These are phyloP conservation scores for Pygoscelis antarcticus DNA, from an alignment of 2,113 vertebrate genomes.

Conservation along the genomic window DNA sequence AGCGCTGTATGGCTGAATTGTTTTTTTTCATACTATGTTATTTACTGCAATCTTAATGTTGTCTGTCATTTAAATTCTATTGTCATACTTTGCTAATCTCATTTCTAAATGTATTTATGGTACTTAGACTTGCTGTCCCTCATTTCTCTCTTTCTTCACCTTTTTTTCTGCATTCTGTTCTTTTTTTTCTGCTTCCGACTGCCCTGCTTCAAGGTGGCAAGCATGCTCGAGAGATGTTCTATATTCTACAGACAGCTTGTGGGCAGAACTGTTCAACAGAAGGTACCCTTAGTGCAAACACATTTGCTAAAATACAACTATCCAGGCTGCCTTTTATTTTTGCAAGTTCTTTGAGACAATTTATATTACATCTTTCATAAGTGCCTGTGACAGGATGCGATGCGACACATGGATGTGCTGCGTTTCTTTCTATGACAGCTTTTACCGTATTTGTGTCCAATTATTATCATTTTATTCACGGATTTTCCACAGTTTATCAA, in stretches of 20 bases:
- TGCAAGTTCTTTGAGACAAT: conserved; percentile 69
- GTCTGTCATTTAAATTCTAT: conserved; percentile 84
- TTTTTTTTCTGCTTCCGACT: conserved; percentile 85
- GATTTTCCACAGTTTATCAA: conserved; percentile 57
- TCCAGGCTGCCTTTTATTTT: conserved; percentile 77
- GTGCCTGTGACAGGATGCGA: conserved; percentile 76
- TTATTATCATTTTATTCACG: conserved; percentile 67
- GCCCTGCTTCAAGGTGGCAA: conserved; percentile 95
- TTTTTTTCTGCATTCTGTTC: conserved; percentile 82
- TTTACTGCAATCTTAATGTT: conserved; percentile 80
- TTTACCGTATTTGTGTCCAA: conserved; percentile 63
- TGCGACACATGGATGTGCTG: conserved; percentile 72
- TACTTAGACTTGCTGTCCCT: conserved; percentile 83
- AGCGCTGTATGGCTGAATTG: conserved; percentile 80
- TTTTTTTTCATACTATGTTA: conserved; percentile 76
- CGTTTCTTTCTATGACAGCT: conserved; percentile 66
- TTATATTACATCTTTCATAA: conserved; percentile 78
- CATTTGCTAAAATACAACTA: conserved; percentile 81
- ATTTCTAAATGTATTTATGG: conserved; percentile 85
- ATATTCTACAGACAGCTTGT: conserved; percentile 97
- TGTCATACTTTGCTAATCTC: conserved; percentile 85
- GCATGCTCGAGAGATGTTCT: conserved; percentile 98
- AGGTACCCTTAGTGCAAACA: conserved; percentile 91
- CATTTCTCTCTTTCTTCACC: conserved; percentile 85
- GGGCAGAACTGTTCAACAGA: conserved; percentile 99